These are phyloP conservation scores for Umimayanthus kanabou DNA, from an alignment of 92 coral and sea anemone genomes.

Conservation along the genomic window DNA sequence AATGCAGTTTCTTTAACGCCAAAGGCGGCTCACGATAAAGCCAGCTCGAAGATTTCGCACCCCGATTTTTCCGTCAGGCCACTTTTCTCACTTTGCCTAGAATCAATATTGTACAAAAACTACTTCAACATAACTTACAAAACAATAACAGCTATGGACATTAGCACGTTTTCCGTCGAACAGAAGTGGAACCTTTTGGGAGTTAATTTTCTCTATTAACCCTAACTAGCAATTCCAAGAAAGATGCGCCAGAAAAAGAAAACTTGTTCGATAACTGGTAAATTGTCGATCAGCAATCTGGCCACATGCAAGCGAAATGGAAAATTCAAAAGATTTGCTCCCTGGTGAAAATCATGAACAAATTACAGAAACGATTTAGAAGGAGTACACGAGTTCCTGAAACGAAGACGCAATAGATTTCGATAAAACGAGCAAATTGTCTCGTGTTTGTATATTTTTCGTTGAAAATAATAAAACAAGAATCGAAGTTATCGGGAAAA, in stretches of 20 bases:
- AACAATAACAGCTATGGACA: conserved; percentile 25
- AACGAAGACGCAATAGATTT: background rate
- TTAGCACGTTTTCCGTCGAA: conserved; percentile 21
- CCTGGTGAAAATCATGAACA: conserved; percentile 30
- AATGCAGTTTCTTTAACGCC: background rate
- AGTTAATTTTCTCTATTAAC: conserved; percentile 19
- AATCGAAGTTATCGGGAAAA: background rate
- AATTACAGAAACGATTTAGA: conserved; percentile 2
- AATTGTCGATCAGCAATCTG: background rate
- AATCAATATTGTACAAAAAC: conserved; percentile 41
- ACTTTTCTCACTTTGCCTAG: background rate
- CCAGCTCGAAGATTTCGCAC: background rate
- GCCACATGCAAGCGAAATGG: conserved; percentile 28
- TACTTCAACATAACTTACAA: conserved; percentile 40
- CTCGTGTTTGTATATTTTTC: background rate
- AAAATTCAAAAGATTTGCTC: conserved; percentile 11
- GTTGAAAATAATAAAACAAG: background rate
- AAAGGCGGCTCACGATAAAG: background rate
- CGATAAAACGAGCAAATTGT: background rate
- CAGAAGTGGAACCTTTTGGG: background rate
- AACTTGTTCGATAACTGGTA: background rate
- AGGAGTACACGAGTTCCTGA: background rate
- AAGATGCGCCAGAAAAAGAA: background rate
- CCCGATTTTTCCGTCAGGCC: background rate
- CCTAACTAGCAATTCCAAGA: background rate